Evolutionary conservation across 2,113 vertebrate genomes (phyloP).

Genomic region (Coracopsis vasa): DNA sequence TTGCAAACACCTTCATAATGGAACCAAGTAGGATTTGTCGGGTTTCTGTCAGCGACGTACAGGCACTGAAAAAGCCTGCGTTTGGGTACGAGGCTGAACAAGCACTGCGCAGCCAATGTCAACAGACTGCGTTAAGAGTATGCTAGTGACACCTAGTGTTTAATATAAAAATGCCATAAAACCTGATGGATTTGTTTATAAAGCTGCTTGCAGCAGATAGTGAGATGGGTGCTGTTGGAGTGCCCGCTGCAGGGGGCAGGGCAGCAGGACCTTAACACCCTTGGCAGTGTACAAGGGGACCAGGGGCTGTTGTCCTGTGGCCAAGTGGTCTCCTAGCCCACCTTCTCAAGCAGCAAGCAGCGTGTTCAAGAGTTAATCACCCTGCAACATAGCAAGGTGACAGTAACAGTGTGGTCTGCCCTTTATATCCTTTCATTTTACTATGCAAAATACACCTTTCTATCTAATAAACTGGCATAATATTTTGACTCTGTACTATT

Average conservation of each 20-base stretch:
- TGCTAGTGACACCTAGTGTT: conserved; percentile 76
- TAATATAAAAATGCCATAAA: not conserved
- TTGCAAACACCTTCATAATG: not conserved
- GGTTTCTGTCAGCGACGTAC: not conserved
- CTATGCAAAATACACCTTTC: not conserved
- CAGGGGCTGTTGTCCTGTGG: not conserved
- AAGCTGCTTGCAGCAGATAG: not conserved
- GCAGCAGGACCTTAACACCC: not conserved
- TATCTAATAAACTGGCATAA: not conserved
- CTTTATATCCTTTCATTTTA: not conserved
- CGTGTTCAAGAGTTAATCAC: not conserved
- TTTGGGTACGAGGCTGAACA: not conserved
- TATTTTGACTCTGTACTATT: rapidly evolving
- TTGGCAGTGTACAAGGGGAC: not conserved
- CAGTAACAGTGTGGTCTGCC: rapidly evolving
- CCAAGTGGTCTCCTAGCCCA: not conserved
- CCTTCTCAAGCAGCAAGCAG: not conserved
- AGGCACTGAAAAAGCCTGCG: not conserved
- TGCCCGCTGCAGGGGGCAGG: not conserved
- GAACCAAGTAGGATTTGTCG: not conserved
- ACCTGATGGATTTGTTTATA: rapidly evolving
- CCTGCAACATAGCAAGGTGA: rapidly evolving
- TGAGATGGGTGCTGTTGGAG: not conserved
- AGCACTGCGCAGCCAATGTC: not conserved
- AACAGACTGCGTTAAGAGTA: conserved; percentile 14